Percentiles rank a stretch among this genome's conserved stretches.
Conservation (phyloP, 92 coral and sea anemone species). For the Palythoa grandis region DNA sequence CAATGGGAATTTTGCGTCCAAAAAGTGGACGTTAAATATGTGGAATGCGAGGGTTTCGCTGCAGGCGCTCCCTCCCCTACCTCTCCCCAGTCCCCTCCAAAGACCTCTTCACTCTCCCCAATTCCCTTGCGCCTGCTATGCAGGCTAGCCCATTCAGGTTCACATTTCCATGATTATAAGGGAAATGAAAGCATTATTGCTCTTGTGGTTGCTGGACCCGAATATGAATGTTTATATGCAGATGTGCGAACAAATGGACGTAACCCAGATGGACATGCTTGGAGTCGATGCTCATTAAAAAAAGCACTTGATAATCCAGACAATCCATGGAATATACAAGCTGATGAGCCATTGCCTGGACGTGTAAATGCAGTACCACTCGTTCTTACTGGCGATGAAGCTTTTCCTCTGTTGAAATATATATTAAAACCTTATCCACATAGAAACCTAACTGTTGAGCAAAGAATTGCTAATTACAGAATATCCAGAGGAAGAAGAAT, state of each 20-base stretch:
- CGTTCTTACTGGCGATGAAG: conserved; percentile 70
- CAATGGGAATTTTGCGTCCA: too few species aligned
- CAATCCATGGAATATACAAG: conserved; percentile 60
- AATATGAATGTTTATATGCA: background rate
- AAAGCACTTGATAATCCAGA: conserved; percentile 45
- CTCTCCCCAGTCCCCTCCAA: too few species aligned
- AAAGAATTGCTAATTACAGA: conserved; percentile 53
- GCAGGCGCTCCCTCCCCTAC: too few species aligned
- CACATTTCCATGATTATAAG: conserved; percentile 63
- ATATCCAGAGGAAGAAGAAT: conserved; percentile 67
- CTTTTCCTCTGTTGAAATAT: conserved; percentile 51
- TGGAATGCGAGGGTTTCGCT: too few species aligned
- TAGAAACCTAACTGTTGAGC: conserved; percentile 57
- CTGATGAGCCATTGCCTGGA: conserved; percentile 53
- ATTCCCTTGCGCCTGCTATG: too few species aligned
- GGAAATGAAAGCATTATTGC: conserved; percentile 62
- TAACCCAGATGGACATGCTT: conserved; percentile 24
- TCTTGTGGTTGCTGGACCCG: background rate
- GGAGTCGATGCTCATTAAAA: conserved; percentile 59
- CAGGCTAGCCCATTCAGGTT: too few species aligned
- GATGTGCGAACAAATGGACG: background rate
- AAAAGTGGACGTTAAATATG: too few species aligned
- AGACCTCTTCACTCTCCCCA: too few species aligned
- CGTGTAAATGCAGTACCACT: conserved; percentile 49
- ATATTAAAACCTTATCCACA: conserved; percentile 63